Evolutionary conservation across 2,113 vertebrate genomes (phyloP).

Genomic region (Procavia capensis): DNA sequence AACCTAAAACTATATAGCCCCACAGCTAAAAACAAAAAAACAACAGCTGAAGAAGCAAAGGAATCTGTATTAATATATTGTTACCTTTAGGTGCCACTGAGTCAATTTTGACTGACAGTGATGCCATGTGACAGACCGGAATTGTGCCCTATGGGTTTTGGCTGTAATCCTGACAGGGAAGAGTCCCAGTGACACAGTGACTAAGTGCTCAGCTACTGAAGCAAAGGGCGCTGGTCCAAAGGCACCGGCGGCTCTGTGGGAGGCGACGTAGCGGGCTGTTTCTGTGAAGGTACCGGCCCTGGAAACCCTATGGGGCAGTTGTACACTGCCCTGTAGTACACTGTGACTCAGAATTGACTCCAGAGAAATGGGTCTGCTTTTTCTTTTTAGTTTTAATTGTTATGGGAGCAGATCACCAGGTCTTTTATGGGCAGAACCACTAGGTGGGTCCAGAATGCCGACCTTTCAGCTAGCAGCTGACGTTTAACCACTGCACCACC

Average conservation of each 20-base stretch:
- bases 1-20: slow-evolving; percentile 18
- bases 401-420: neutral
- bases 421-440: neutral
- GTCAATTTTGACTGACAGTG: neutral
- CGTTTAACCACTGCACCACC: neutral
- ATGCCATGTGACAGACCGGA: neutral
- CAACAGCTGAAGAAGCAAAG: neutral
- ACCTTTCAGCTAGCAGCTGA: neutral
- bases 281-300: neutral
- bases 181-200: neutral
- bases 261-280: neutral
- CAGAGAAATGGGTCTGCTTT: neutral
- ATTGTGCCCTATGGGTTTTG: neutral
- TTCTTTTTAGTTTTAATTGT: neutral
- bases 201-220: neutral
- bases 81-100: neutral
- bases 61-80: neutral
- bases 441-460: neutral
- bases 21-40: slow-evolving; percentile 41
- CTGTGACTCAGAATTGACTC: neutral
- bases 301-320: neutral
- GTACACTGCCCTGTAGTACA: neutral
- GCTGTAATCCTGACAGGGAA: neutral
- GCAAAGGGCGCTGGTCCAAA: neutral
- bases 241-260: neutral